Conservation (phyloP, 2,888 invertebrate species). For the Trypoxylon attenuatum region DNA sequence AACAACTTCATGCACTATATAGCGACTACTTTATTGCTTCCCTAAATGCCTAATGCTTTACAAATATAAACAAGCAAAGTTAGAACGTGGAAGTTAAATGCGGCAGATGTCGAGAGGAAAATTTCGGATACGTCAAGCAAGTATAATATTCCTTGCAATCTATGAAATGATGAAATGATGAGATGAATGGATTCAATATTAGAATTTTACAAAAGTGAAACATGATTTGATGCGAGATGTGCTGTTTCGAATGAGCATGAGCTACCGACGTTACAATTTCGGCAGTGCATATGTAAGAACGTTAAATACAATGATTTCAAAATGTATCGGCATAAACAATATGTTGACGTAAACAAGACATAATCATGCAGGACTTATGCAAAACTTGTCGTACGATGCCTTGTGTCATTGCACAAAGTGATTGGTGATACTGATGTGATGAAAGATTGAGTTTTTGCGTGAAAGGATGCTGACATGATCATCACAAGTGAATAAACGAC, state of each 20-base stretch:
- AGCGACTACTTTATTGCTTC: constrained; percentile 28
- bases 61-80: no score
- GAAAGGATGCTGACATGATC: constrained; percentile 30
- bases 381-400: neutral
- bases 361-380: constrained; percentile 29
- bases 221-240: no score
- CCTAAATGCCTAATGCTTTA: no score
- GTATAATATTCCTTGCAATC: no score
- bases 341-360: constrained; percentile 1
- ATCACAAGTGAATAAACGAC: constrained; percentile 42
- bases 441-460: constrained; percentile 26
- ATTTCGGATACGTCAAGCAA: no score
- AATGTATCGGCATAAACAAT: constrained; percentile 4
- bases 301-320: neutral
- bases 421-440: constrained; percentile 39
- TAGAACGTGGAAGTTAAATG: no score
- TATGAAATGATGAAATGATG: no score
- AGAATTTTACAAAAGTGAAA: no score
- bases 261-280: neutral
- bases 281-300: no score
- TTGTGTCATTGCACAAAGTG: constrained; percentile 28
- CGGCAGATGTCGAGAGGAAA: no score
- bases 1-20: constrained; percentile 45
- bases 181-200: no score
- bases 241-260: neutral